phyloP scores from a whole-genome alignment of 2,113 vertebrate species.

The Caretta caretta region DNA sequence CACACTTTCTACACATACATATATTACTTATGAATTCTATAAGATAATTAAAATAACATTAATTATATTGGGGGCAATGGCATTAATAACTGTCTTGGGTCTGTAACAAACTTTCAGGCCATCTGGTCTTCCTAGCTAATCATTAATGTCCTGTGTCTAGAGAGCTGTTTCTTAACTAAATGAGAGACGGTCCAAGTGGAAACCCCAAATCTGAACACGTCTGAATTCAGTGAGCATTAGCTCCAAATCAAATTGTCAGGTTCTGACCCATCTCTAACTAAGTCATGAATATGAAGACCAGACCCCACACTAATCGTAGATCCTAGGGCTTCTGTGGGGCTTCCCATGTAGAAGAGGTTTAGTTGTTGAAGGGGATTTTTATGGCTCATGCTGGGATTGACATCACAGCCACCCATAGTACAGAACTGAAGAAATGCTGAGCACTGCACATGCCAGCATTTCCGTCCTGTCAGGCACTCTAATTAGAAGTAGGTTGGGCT shows the following conservation, averaged over 20 bases:
- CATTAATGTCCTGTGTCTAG: neutral
- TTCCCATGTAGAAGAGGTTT: constrained; percentile 21
- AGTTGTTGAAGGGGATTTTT: constrained; percentile 21
- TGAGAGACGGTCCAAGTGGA: neutral
- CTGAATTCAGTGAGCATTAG: neutral
- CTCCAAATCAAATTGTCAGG: neutral
- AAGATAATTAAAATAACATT: neutral
- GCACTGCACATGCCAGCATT: neutral
- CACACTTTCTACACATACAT: neutral
- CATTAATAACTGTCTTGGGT: neutral
- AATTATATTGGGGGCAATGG: too few relatives aligned
- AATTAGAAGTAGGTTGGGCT: neutral
- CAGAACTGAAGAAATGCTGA: constrained; percentile 7
- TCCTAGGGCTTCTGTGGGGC: neutral
- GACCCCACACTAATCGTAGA: neutral
- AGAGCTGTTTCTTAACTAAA: neutral
- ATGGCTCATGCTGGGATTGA: constrained; percentile 11
- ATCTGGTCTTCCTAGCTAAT: neutral
- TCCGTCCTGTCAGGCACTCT: constrained; percentile 21
- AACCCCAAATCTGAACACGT: neutral
- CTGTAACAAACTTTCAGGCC: neutral
- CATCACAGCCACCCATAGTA: constrained; percentile 29
- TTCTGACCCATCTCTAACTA: neutral
- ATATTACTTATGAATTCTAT: neutral
- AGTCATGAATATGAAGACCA: neutral